Conservation (phyloP, 2,113 vertebrate genomes). For the Caranx melampygus region DNA sequence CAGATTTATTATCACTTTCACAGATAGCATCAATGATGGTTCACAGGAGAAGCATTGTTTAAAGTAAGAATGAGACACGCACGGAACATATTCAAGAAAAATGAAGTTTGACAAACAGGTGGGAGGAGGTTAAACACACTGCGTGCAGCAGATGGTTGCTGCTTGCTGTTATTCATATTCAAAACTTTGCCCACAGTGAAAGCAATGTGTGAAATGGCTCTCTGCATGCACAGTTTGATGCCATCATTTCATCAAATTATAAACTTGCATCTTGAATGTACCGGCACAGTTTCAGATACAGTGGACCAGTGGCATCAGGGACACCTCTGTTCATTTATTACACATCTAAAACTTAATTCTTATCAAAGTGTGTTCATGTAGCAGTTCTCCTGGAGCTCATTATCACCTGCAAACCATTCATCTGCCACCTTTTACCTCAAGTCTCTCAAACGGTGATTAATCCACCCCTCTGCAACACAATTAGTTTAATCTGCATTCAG, state of each 20-base stretch:
- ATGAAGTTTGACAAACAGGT: conserved; percentile 10
- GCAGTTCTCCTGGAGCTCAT: conserved; percentile 24
- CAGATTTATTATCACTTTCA: neutral
- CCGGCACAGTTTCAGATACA: too few species aligned
- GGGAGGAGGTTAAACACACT: conserved; percentile 6
- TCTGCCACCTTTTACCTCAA: conserved; percentile 31
- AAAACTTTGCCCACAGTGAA: conserved; percentile 15
- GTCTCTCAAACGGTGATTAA: conserved; percentile 47
- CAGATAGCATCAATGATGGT: neutral
- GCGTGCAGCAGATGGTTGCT: conserved; percentile 20
- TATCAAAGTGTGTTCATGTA: conserved; percentile 6
- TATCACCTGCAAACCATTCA: conserved; percentile 37
- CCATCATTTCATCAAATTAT: neutral
- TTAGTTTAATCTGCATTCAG: conserved; percentile 50
- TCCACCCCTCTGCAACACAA: conserved; percentile 25
- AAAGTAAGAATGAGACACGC: neutral
- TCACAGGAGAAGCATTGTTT: neutral
- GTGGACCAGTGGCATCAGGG: neutral
- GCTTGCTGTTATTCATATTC: conserved; percentile 30
- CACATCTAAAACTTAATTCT: neutral
- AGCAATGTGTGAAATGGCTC: neutral
- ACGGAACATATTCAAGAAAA: neutral
- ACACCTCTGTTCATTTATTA: conserved; percentile 20
- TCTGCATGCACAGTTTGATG: neutral
- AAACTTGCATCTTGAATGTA: neutral